These are phyloP conservation scores for Halesus radiatus DNA, from an alignment of 1,140 invertebrate genomes.

Conservation along the genomic window DNA sequence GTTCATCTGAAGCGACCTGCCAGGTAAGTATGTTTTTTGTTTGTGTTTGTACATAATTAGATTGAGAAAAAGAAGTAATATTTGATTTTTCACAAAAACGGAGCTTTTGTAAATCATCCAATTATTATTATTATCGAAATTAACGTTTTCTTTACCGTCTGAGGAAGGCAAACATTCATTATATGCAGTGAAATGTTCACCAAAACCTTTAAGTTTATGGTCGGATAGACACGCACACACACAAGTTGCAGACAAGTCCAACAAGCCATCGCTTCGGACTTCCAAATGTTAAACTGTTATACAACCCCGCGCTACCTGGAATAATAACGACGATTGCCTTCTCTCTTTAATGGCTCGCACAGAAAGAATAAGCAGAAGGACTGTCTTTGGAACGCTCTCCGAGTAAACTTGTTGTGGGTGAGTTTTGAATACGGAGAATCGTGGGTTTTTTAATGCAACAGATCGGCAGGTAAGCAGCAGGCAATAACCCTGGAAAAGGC, in stretches of 20 bases:
- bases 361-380: too few species aligned
- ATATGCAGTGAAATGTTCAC: slow-evolving; percentile 27
- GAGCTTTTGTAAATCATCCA: too few species aligned
- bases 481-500: slow-evolving; percentile 41
- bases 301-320: not conserved
- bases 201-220: slow-evolving; percentile 24
- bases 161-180: slow-evolving; percentile 14
- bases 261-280: not conserved
- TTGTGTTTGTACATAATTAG: too few species aligned
- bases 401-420: slow-evolving; percentile 11
- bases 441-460: slow-evolving; percentile 24
- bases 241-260: not conserved
- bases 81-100: too few species aligned
- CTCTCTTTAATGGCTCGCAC: too few species aligned
- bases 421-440: slow-evolving; percentile 9
- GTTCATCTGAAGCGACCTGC: too few species aligned
- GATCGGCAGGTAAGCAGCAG: slow-evolving; percentile 39
- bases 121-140: too few species aligned
- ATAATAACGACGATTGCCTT: too few species aligned
- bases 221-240: not conserved
- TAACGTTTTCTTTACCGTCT: slow-evolving; percentile 1
- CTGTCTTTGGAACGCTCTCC: not conserved
- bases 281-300: slow-evolving; percentile 16
- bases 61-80: too few species aligned
- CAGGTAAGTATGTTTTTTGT: too few species aligned